Conservation (phyloP, 2,888 invertebrate genomes). For the Meiosimyza decipiens region DNA sequence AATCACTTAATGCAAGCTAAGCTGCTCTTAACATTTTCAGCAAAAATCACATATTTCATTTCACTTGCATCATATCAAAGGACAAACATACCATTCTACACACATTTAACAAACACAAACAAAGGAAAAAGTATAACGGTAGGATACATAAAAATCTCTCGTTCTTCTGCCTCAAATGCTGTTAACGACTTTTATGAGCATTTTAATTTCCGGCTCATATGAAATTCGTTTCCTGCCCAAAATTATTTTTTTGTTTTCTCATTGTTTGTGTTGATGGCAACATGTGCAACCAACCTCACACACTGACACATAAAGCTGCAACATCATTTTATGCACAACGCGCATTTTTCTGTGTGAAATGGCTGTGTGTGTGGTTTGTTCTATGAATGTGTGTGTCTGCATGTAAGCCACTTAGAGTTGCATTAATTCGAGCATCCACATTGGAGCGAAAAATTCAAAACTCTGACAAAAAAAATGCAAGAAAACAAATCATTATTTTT, state of each 20-base stretch:
- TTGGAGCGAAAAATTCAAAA: neutral
- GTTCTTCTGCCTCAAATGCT: conserved; percentile 37
- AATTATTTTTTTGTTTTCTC: too few relatives aligned
- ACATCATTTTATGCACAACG: conserved; percentile 1
- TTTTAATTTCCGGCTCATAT: conserved; percentile 41
- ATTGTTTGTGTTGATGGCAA: conserved; percentile 5
- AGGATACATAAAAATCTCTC: conserved; percentile 4
- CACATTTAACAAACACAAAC: neutral
- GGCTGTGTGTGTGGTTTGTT: neutral
- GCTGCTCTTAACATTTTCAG: too few relatives aligned
- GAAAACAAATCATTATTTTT: too few relatives aligned
- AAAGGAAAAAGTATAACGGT: neutral
- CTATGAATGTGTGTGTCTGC: neutral
- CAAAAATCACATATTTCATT: conserved; percentile 11
- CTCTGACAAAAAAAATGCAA: neutral
- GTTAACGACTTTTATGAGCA: conserved; percentile 43
- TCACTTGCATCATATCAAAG: conserved; percentile 14
- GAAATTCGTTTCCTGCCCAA: conserved; percentile 32
- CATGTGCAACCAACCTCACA: neutral
- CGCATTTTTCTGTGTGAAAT: neutral
- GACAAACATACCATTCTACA: conserved; percentile 4
- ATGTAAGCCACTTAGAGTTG: conserved; percentile 21
- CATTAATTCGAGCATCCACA: conserved; percentile 26
- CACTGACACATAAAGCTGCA: conserved; percentile 11
- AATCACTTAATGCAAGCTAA: too few relatives aligned